Conservation (phyloP, 2,888 invertebrate species). For the Pseudoips prasinana region DNA sequence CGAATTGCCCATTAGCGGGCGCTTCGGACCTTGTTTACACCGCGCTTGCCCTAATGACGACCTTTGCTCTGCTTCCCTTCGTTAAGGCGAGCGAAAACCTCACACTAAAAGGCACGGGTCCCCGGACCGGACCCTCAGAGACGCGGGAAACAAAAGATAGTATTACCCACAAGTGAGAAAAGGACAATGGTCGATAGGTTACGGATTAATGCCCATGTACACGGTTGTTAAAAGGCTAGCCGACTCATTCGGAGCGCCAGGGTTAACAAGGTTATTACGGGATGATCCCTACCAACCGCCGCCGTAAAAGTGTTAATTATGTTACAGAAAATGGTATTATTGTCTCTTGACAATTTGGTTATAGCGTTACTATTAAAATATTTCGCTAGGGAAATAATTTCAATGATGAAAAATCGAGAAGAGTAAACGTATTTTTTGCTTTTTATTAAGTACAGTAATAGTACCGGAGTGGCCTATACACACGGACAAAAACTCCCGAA, state of each 20-base stretch:
- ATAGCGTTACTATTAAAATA: slow-evolving; percentile 32
- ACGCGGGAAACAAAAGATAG: slow-evolving; percentile 64
- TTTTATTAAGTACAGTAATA: slow-evolving; percentile 36
- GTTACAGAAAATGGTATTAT: slow-evolving; percentile 69
- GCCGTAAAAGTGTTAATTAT: slow-evolving; percentile 81
- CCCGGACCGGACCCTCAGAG: slow-evolving; percentile 71
- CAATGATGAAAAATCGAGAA: too few species aligned
- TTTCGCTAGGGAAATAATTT: slow-evolving; percentile 8
- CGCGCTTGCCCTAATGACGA: slow-evolving; percentile 83
- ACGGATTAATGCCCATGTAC: slow-evolving; percentile 81
- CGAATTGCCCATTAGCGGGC: slow-evolving; percentile 83
- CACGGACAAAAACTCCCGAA: slow-evolving; percentile 54
- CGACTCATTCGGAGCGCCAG: slow-evolving; percentile 71
- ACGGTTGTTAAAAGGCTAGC: slow-evolving; percentile 80
- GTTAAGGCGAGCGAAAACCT: slow-evolving; percentile 82
- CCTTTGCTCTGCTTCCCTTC: slow-evolving; percentile 82
- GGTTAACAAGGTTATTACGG: slow-evolving; percentile 82
- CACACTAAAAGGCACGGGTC: slow-evolving; percentile 79
- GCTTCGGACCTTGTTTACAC: slow-evolving; percentile 82
- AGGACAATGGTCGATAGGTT: slow-evolving; percentile 76
- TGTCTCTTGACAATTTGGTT: slow-evolving; percentile 50
- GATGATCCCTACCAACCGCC: slow-evolving; percentile 77
- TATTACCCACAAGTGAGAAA: slow-evolving; percentile 49
- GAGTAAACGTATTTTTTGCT: slow-evolving; percentile 13
- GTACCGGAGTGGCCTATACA: slow-evolving; percentile 43